Evolutionary conservation across 2,113 vertebrate species (phyloP).

Genomic region (Fulmarus glacialis): DNA sequence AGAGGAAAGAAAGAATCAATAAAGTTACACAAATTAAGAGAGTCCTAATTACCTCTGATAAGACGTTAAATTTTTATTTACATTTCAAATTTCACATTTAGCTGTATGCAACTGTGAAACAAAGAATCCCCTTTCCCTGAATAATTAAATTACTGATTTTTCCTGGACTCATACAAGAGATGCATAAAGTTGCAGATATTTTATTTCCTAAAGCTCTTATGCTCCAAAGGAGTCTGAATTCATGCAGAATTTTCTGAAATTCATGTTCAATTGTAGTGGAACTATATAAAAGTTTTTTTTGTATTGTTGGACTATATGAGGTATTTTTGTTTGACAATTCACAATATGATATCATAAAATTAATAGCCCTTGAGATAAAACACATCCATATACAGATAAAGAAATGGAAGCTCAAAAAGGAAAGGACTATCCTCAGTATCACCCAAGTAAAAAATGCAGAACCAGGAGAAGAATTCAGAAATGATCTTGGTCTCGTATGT

Average conservation of each 20-base stretch:
- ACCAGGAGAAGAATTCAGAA: not conserved
- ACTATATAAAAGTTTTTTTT: not conserved
- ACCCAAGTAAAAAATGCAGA: not conserved
- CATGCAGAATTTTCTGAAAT: not conserved
- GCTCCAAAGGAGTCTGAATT: not conserved
- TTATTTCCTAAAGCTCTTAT: not conserved
- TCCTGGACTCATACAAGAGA: not conserved
- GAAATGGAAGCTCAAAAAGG: not conserved
- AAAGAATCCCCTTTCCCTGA: not conserved
- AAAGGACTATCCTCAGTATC: not conserved
- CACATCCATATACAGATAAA: not conserved
- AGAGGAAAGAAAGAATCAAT: not conserved
- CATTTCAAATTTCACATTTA: not conserved
- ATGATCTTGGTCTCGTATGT: not conserved
- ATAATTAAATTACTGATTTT: not conserved
- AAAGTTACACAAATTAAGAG: not conserved
- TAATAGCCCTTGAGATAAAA: not conserved
- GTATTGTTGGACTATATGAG: not conserved
- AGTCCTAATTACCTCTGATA: not conserved
- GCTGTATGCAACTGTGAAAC: not conserved
- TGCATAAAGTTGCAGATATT: not conserved
- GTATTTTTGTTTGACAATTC: not conserved
- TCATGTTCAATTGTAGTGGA: not conserved
- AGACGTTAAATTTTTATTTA: not conserved
- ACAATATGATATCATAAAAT: not conserved